Evolutionary conservation across 2,797 vertebrate species (phyloP).

Genomic region (Coilia nasus): DNA sequence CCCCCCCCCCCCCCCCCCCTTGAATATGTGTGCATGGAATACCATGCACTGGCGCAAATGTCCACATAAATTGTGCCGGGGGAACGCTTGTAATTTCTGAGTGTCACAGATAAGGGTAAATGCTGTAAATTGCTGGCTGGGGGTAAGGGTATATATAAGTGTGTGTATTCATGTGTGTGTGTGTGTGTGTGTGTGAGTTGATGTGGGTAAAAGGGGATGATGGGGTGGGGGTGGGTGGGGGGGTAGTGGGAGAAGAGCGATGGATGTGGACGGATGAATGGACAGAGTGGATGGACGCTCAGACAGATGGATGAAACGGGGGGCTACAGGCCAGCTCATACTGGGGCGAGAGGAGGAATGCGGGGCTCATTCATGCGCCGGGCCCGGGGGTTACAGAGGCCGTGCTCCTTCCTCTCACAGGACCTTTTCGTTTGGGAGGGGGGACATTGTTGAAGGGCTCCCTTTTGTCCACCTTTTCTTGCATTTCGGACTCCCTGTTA

Average conservation of each 20-base stretch:
- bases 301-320: slow-evolving; percentile 7
- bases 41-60: slow-evolving; percentile 47
- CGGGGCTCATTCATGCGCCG: slow-evolving; percentile 67
- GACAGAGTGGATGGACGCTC: neutral
- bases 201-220: no score
- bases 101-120: slow-evolving; percentile 20
- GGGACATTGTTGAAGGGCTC: slow-evolving; percentile 68
- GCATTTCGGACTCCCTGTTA: slow-evolving; percentile 72
- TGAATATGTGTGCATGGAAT: slow-evolving; percentile 64
- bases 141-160: neutral
- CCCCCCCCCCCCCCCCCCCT: neutral
- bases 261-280: slow-evolving; percentile 11
- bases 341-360: slow-evolving; percentile 71
- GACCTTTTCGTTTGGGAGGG: slow-evolving; percentile 69
- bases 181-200: no score
- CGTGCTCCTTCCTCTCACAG: slow-evolving; percentile 67
- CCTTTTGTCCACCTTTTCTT: slow-evolving; percentile 69
- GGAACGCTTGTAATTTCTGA: slow-evolving; percentile 14
- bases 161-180: neutral
- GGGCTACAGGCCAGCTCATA: slow-evolving; percentile 26
- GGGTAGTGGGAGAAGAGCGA: neutral
- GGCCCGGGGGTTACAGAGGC: slow-evolving; percentile 67
- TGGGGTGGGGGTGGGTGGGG: neutral
- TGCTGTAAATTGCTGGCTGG: neutral
- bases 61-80: slow-evolving; percentile 13